phyloP scores from a whole-genome alignment of 2,113 vertebrate species.

The Pomatorhinus ruficollis region DNA sequence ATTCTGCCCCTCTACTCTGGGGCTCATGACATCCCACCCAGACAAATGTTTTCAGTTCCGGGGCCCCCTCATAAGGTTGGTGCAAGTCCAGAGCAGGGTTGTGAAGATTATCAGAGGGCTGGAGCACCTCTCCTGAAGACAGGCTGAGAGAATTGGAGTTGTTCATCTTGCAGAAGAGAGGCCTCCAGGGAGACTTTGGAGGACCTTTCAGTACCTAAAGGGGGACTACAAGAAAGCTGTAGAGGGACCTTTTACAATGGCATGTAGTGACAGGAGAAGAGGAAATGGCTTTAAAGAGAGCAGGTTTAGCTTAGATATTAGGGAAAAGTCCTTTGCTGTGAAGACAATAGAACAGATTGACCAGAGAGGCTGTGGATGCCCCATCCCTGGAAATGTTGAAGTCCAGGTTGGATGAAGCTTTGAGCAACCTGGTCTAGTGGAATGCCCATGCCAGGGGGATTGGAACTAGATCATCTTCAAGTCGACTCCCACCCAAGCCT shows the following conservation, averaged over 20 bases:
- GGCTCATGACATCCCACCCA: background rate
- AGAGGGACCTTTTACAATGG: background rate
- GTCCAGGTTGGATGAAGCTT: background rate
- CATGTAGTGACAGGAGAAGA: background rate
- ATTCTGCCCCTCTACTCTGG: background rate
- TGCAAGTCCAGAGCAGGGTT: background rate
- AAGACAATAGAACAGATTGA: background rate
- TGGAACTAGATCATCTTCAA: background rate
- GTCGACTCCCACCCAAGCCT: background rate
- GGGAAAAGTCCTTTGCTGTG: background rate
- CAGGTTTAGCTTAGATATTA: background rate
- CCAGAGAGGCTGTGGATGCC: background rate
- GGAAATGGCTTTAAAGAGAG: background rate
- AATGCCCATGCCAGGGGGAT: background rate
- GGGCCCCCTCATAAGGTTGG: background rate
- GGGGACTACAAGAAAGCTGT: background rate
- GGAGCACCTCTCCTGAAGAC: background rate
- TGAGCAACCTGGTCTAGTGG: background rate
- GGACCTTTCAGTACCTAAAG: background rate
- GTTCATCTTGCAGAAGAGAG: background rate
- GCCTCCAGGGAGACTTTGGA: background rate
- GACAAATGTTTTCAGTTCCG: background rate
- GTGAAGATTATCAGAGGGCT: background rate
- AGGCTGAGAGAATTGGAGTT: background rate
- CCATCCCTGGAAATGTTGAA: background rate